These are phyloP conservation scores for Gallinago solitaria DNA, from an alignment of 2,797 vertebrate species.

Conservation along the genomic window DNA sequence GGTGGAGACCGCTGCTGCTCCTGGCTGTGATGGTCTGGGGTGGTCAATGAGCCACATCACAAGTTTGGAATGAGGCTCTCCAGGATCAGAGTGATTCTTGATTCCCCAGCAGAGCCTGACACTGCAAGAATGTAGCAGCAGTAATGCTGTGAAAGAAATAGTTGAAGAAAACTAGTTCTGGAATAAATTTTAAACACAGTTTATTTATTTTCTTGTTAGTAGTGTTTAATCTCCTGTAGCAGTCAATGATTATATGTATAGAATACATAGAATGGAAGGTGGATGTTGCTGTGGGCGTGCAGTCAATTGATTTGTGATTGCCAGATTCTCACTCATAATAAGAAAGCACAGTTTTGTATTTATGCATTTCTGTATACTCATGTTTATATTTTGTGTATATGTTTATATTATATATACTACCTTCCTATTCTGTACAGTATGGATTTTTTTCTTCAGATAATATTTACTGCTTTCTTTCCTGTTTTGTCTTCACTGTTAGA, in stretches of 20 bases:
- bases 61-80: neutral
- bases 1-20: fast-evolving
- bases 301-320: neutral
- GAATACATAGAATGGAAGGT: neutral
- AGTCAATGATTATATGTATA: neutral
- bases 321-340: neutral
- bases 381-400: neutral
- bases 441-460: neutral
- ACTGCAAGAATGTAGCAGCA: neutral
- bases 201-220: neutral
- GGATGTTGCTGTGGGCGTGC: neutral
- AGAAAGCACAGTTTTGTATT: neutral
- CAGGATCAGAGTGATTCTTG: neutral
- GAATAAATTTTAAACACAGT: neutral
- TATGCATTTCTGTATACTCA: neutral
- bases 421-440: neutral
- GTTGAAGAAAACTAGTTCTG: neutral
- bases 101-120: neutral
- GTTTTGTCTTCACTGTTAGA: slow-evolving; percentile 72
- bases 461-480: neutral
- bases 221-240: neutral
- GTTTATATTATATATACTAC: neutral
- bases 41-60: neutral
- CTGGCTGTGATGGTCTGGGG: neutral
- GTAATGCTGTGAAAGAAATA: neutral